phyloP scores from a whole-genome alignment of 2,113 vertebrate species.

The Rhynchomys soricoides region DNA sequence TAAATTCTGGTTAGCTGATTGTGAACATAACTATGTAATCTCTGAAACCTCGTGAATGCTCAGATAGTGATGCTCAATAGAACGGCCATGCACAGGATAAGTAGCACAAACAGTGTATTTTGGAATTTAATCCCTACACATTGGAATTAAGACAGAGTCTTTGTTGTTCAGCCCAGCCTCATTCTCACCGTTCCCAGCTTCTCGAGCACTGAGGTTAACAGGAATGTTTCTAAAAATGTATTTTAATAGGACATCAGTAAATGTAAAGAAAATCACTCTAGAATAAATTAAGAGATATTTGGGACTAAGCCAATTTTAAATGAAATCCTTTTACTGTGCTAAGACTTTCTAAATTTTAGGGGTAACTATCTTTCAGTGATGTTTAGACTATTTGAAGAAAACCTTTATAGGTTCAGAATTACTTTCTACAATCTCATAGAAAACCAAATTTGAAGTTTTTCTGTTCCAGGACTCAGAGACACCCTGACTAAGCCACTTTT shows the following conservation, averaged over 20 bases:
- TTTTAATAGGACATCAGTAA: not conserved
- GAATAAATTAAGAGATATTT: not conserved
- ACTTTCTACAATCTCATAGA: not conserved
- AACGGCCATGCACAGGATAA: not conserved
- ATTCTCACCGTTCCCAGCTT: not conserved
- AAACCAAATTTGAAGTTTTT: not conserved
- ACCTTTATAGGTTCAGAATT: not conserved
- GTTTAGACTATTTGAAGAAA: not conserved
- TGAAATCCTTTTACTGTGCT: not conserved
- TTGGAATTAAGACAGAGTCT: not conserved
- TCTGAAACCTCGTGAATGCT: not conserved
- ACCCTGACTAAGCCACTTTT: not conserved
- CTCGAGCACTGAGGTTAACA: not conserved
- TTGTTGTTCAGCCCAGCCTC: not conserved
- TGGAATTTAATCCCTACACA: not conserved
- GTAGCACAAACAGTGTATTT: not conserved
- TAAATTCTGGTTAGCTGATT: not conserved
- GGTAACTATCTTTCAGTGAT: not conserved
- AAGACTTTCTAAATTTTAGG: not conserved
- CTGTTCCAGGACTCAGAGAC: not conserved
- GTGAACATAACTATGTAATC: not conserved
- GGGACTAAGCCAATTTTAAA: not conserved
- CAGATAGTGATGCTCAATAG: not conserved
- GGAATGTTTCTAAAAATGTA: not conserved
- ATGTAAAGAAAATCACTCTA: not conserved